These are phyloP conservation scores for Merodon equestris DNA, from an alignment of 2,888 invertebrate species.

Conservation along the genomic window DNA sequence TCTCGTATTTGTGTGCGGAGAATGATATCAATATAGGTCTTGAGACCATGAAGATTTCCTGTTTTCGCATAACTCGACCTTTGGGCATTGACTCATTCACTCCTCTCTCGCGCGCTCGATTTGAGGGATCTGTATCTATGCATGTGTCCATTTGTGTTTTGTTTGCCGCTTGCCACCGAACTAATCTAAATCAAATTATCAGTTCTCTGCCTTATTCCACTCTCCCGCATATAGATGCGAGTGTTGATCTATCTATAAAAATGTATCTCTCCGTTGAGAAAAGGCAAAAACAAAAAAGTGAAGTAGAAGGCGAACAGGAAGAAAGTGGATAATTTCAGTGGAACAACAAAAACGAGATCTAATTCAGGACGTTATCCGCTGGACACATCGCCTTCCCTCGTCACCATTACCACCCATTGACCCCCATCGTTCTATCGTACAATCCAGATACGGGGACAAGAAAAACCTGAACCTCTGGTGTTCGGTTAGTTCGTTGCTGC, in stretches of 20 bases:
- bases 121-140: not conserved
- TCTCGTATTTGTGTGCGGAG: not conserved
- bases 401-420: not conserved
- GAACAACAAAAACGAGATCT: slow-evolving; percentile 16
- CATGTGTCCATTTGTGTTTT: not conserved
- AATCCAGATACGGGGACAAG: slow-evolving; percentile 19
- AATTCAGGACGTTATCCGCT: slow-evolving; percentile 46
- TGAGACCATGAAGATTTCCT: not conserved
- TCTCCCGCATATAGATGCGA: not conserved
- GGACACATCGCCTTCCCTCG: slow-evolving; percentile 4
- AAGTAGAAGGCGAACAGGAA: not conserved
- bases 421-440: too few relatives aligned
- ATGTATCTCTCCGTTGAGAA: slow-evolving; percentile 47
- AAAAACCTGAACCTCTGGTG: slow-evolving; percentile 25
- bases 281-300: slow-evolving; percentile 14
- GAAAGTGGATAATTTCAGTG: slow-evolving; percentile 10
- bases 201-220: slow-evolving; percentile 42
- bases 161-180: slow-evolving; percentile 31
- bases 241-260: not conserved
- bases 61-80: too few relatives aligned
- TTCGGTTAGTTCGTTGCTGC: not conserved
- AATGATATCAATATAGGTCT: slow-evolving; percentile 23
- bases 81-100: too few relatives aligned
- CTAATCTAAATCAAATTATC: slow-evolving; percentile 67
- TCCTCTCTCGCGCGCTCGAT: too few relatives aligned